These are phyloP conservation scores for Sphaerophoria rueppellii DNA, from an alignment of 2,888 invertebrate genomes.

Conservation along the genomic window DNA sequence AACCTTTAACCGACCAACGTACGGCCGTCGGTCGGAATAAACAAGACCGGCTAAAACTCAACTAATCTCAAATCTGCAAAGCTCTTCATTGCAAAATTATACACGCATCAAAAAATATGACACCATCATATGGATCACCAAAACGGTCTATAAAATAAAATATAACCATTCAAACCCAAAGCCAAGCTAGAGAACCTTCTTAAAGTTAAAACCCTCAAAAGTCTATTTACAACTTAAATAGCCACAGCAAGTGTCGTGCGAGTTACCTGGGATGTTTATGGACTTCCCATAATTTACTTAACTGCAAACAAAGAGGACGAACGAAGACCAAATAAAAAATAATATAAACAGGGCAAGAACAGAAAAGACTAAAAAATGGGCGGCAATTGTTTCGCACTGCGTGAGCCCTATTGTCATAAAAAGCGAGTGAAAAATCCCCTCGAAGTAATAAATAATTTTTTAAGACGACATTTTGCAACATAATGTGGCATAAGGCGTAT, in stretches of 20 bases:
- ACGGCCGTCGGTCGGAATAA: constrained; percentile 26
- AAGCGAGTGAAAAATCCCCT: constrained; percentile 62
- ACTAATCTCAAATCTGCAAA: constrained; percentile 22
- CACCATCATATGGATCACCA: constrained; percentile 13
- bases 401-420: constrained; percentile 56
- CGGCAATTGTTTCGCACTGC: constrained; percentile 71
- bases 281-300: constrained; percentile 50
- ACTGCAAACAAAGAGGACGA: constrained; percentile 21
- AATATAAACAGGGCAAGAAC: background rate
- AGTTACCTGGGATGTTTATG: constrained; percentile 40
- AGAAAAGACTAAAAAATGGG: constrained; percentile 40
- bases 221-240: constrained; percentile 16
- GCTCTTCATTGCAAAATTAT: constrained; percentile 36
- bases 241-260: constrained; percentile 8
- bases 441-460: constrained; percentile 69
- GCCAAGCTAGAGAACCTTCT: too few relatives aligned
- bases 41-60: constrained; percentile 32
- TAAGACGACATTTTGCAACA: constrained; percentile 70
- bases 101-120: constrained; percentile 32
- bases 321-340: constrained; percentile 3
- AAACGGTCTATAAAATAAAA: constrained; percentile 22
- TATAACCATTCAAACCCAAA: background rate
- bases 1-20: too few relatives aligned
- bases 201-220: background rate
- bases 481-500: constrained; percentile 52